Base-by-base conservation (phyloP, 2,113 vertebrate genomes). In the Amia ocellicauda region DNA sequence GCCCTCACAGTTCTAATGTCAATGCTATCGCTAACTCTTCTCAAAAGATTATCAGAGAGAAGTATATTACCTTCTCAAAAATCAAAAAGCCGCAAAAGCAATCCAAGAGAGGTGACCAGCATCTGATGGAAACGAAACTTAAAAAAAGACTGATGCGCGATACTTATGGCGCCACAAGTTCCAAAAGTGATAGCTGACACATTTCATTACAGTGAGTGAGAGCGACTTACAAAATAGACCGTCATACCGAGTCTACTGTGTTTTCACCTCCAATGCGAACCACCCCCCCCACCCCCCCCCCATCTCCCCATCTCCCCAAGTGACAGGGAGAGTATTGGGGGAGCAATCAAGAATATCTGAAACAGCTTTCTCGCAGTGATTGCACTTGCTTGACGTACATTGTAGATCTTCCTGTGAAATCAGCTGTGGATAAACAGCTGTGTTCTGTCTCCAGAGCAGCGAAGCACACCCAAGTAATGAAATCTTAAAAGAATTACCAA, bases 361-460 rank as follows among this genome's bases (percentile, higher is more conserved):
- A 7, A 36, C 31, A 36, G 11, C 9, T 28, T 31, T 41, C 29
- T 41, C 29, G 5, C 56, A 17, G 43, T 47, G 36, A 31, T 19
- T 58, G 36, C 56, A 58, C 53, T 56, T 28, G 27, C n/a, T 29
- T 57, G 54, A 57, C 10, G 53, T 31, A 28, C 28, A 7, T 17
- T 31, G 29, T 36, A 23, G 8, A 23, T 49, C 40, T 60, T 45
- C 42, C 31, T 47, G n/a, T 60, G 22, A 60, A 59, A 23, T 60
- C n/a, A 47, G 22, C 40, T 47, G 41, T 43, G 24, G 23, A 45
- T 43, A 49, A 60, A 60, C 58, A 60, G 58, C 45, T 60, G 58
- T 60, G 31, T 60, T 58, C 56, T 22, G 36, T 56, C 53, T 56
- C 58, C 8, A 3, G 45, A 19, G 2, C 45, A 11, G 16, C 4